Evolutionary conservation across 2,888 invertebrate genomes (phyloP).

Genomic region (Neuroscelio doddi): DNA sequence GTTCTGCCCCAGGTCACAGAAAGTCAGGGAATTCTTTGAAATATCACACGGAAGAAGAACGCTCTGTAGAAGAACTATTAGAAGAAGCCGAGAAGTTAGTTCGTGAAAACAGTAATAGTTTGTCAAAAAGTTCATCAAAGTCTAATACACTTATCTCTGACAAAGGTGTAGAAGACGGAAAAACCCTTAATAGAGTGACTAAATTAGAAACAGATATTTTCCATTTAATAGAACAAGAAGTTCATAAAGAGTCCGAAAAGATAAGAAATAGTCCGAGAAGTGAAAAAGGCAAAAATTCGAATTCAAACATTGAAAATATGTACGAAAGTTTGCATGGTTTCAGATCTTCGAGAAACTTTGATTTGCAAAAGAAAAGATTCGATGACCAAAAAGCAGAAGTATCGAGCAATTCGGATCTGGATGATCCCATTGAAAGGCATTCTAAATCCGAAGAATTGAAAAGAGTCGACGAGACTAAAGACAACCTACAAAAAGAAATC

Average conservation of each 20-base stretch:
- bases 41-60: constrained; percentile 62
- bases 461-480: constrained; percentile 54
- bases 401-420: constrained; percentile 66
- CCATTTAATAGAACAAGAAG: constrained; percentile 64
- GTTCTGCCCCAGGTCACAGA: constrained; percentile 55
- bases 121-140: constrained; percentile 61
- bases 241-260: constrained; percentile 63
- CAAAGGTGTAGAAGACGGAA: constrained; percentile 45
- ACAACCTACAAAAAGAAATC: constrained; percentile 66
- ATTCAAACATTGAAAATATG: constrained; percentile 55
- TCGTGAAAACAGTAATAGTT: constrained; percentile 59
- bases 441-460: constrained; percentile 61
- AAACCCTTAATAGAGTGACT: constrained; percentile 51
- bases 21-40: constrained; percentile 57
- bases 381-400: constrained; percentile 65
- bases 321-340: constrained; percentile 56
- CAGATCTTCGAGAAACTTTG: constrained; percentile 57
- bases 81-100: constrained; percentile 68
- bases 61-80: constrained; percentile 66
- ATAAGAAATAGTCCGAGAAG: constrained; percentile 57
- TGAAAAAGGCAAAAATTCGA: constrained; percentile 53
- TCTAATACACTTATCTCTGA: constrained; percentile 61
- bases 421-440: constrained; percentile 66
- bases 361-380: constrained; percentile 61
- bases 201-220: constrained; percentile 66